These are phyloP conservation scores for Polypterus senegalus DNA, from an alignment of 2,113 vertebrate genomes.

Conservation along the genomic window DNA sequence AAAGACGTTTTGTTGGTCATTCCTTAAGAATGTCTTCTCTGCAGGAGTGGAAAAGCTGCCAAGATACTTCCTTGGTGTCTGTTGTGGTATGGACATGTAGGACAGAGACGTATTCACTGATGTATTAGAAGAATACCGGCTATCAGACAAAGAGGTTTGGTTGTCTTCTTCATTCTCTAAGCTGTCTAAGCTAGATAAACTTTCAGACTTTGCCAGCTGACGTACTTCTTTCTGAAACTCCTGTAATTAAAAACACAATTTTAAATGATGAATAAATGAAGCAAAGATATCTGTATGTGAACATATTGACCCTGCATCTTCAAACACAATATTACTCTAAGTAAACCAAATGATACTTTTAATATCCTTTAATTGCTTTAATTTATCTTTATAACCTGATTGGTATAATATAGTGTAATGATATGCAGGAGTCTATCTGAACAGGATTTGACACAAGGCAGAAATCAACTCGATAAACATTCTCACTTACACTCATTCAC, in stretches of 20 bases:
- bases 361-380: no score
- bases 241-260: slow-evolving; percentile 43
- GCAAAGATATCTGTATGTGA: no score
- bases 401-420: no score
- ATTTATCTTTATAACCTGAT: no score
- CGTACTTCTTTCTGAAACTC: slow-evolving; percentile 52
- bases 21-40: slow-evolving; percentile 32
- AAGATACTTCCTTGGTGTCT: slow-evolving; percentile 24
- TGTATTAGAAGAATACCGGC: slow-evolving; percentile 26
- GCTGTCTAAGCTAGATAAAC: slow-evolving; percentile 73
- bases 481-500: no score
- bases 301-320: no score
- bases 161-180: slow-evolving; percentile 59
- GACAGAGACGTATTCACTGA: slow-evolving; percentile 29
- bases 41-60: slow-evolving; percentile 19
- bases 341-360: no score
- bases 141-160: slow-evolving; percentile 26
- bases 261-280: no score
- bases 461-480: no score
- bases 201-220: slow-evolving; percentile 55
- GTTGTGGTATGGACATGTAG: slow-evolving; percentile 25
- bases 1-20: slow-evolving; percentile 31
- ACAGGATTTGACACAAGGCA: no score
- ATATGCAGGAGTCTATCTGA: no score
- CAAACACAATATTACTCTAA: no score